Base-by-base conservation (phyloP, 2,888 invertebrate species). In the Anoplius nigerrimus region DNA sequence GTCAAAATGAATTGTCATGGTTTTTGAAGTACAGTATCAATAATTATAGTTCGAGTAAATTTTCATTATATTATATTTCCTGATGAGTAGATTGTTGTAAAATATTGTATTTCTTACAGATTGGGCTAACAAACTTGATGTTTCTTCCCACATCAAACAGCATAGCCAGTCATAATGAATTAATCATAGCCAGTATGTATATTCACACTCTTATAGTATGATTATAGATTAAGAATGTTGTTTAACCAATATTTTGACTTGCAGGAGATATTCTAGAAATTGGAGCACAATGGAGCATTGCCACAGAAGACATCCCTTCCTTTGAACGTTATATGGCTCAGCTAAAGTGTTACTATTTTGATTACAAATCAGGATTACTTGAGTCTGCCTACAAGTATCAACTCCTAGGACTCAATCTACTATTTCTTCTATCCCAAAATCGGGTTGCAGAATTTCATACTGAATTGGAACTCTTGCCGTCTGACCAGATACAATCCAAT, bases 371-470 rank as follows among this genome's bases (percentile, higher is more conserved):
- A 67, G 93, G 94, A 83, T 91, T 98, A 53, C 95, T 96, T 11
- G 97, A 98, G 88, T 98, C 98, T 0, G 92, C 96, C 2, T 98
- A 95, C 87, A 98, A 97, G 91, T 97, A 97, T 89, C 97, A 99
- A 88, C 91, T 99, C 20, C 91, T 99, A 43, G 99, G 99, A 0
- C 90, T 99, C 48, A 98, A 99, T 90, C 91, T 99, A 20, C 90
- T 99, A 62, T 97, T 97, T 89, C 91, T 99, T 46, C 90, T 99
- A 16, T 96, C 98, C 2, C 97, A 98, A 89, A 99, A 99, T 89
- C 92, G 98, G 81, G 96, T 99, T 0, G 98, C 99, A 0, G 99
- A 99, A 89, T 99, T 99, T 89, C 99, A 99, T 87, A 99, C 98
- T 0, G 98, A 98, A 89, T 89, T 99, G 76, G 99, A 99, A 87